Evolutionary conservation across 2,888 invertebrate genomes (phyloP).

Genomic region (Cataglyphis cursor): DNA sequence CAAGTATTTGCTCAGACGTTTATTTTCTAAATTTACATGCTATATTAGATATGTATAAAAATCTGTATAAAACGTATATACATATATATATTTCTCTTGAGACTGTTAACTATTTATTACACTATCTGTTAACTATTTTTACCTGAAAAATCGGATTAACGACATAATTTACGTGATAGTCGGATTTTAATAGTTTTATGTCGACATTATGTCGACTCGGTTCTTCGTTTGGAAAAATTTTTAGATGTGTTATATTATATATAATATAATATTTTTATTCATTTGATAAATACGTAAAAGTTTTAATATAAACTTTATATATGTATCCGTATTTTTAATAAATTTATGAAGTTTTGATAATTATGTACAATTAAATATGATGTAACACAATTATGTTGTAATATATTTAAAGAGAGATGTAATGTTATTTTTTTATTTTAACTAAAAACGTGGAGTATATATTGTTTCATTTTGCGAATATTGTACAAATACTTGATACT

Average conservation of each 20-base stretch:
- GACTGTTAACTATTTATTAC: slow-evolving; percentile 40
- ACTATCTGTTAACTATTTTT: slow-evolving; percentile 50
- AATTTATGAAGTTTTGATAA: slow-evolving; percentile 39
- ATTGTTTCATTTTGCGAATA: slow-evolving; percentile 15
- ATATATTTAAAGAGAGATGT: slow-evolving; percentile 20
- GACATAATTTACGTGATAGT: slow-evolving; percentile 34
- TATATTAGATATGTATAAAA: slow-evolving; percentile 43
- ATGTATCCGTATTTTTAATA: slow-evolving; percentile 37
- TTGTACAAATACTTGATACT: slow-evolving; percentile 47
- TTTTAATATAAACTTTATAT: slow-evolving; percentile 41
- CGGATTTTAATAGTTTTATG: slow-evolving; percentile 40
- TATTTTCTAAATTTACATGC: slow-evolving; percentile 49
- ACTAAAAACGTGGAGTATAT: slow-evolving; percentile 20
- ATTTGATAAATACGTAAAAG: slow-evolving; percentile 27
- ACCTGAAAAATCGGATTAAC: slow-evolving; percentile 42
- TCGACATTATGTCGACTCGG: slow-evolving; percentile 19
- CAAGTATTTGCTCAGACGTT: slow-evolving; percentile 13
- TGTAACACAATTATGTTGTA: slow-evolving; percentile 34
- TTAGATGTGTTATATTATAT: slow-evolving; percentile 38
- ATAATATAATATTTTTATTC: slow-evolving; percentile 30
- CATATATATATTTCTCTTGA: slow-evolving; percentile 32
- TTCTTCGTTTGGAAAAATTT: slow-evolving; percentile 43
- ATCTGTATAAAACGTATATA: slow-evolving; percentile 24
- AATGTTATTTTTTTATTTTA: slow-evolving; percentile 44
- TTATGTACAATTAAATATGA: slow-evolving; percentile 24